Conservation (phyloP, 2,888 invertebrate species). For the Platycnemis pennipes region DNA sequence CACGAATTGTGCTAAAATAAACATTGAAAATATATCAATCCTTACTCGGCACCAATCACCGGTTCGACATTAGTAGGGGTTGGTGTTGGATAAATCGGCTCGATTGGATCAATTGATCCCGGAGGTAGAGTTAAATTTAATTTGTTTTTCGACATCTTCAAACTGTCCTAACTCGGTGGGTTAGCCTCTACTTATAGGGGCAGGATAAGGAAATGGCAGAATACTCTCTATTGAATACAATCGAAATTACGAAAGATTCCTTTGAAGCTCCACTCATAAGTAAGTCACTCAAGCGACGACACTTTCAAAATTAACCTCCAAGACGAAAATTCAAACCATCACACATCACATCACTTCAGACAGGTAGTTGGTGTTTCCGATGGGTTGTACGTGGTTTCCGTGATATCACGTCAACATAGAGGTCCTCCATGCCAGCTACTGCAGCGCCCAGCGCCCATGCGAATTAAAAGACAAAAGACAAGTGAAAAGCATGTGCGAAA, state of each 20-base stretch:
- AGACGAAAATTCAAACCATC: neutral
- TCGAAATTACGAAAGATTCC: neutral
- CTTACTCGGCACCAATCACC: constrained; percentile 82
- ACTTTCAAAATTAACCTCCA: neutral
- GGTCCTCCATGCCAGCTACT: constrained; percentile 37
- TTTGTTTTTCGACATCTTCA: constrained; percentile 93
- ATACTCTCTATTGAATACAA: neutral
- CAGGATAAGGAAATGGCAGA: neutral
- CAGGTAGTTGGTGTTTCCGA: constrained; percentile 23
- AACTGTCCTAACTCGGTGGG: neutral
- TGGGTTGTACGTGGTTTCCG: constrained; percentile 33
- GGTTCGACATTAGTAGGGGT: constrained; percentile 78
- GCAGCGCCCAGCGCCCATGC: neutral
- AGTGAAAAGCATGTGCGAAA: neutral
- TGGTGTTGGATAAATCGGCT: constrained; percentile 80
- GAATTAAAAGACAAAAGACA: constrained; percentile 37
- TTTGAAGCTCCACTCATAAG: constrained; percentile 29
- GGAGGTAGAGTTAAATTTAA: constrained; percentile 94
- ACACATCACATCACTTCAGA: neutral
- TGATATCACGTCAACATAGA: constrained; percentile 57
- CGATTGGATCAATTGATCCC: constrained; percentile 89
- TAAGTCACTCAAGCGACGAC: neutral
- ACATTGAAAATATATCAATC: constrained; percentile 71
- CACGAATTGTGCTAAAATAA: constrained; percentile 75
- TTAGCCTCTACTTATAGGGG: neutral